A percentile compares a stretch with the other conserved stretches of the same genome.
Conservation (phyloP, 2,113 vertebrate species). For the Gymnobelideus leadbeateri region DNA sequence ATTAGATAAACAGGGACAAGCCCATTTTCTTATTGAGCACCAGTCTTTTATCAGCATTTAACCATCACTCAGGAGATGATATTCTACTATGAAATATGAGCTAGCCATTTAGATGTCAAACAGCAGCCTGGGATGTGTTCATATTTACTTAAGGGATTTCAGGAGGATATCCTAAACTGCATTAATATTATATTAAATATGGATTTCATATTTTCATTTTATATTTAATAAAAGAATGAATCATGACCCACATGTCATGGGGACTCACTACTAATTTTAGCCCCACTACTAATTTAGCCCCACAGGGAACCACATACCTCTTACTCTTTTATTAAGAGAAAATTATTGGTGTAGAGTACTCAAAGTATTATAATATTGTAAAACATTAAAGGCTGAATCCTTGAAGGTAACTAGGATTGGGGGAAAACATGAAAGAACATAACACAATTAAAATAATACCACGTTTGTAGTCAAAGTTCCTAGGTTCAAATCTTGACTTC, state of each 20-base stretch:
- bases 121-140: constrained; percentile 64
- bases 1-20: constrained; percentile 48
- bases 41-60: constrained; percentile 63
- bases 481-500: not conserved
- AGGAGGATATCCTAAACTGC: constrained; percentile 54
- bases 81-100: constrained; percentile 73
- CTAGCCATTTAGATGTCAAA: constrained; percentile 73
- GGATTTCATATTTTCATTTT: constrained; percentile 18
- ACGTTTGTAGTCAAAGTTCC: not conserved
- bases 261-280: not conserved
- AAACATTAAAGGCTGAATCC: not conserved
- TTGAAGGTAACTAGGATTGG: not conserved
- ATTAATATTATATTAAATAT: constrained; percentile 63
- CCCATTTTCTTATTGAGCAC: constrained; percentile 60
- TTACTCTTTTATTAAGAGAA: not conserved
- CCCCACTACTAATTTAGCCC: not conserved
- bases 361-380: not conserved
- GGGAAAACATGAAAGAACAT: not conserved
- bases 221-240: not conserved
- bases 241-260: not conserved
- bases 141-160: constrained; percentile 30
- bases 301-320: not conserved
- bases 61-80: constrained; percentile 66
- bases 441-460: not conserved
- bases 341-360: not conserved